phyloP scores from a whole-genome alignment of 2,888 invertebrate genomes.

The Cryptus viduatorius region DNA sequence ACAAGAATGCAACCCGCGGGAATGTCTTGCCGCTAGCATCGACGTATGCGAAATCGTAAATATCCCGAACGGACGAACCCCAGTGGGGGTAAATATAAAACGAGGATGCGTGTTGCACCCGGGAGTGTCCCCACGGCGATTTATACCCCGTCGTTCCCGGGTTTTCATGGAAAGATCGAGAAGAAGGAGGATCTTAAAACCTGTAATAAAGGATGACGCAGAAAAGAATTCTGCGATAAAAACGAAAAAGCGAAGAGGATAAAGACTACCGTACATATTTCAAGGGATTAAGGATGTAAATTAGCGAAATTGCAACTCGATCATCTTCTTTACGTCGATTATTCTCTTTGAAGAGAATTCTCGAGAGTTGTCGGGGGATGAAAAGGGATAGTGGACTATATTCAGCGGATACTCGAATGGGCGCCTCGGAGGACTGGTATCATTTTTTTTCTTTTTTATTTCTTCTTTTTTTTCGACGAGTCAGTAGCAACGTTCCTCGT shows the following conservation, averaged over 20 bases:
- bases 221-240: background rate
- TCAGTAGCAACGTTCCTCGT: slow-evolving; percentile 54
- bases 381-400: background rate
- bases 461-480: slow-evolving; percentile 13
- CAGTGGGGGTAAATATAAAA: background rate
- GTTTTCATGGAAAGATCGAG: slow-evolving; percentile 28
- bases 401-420: background rate
- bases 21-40: slow-evolving; percentile 5
- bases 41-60: slow-evolving; percentile 45
- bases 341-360: slow-evolving; percentile 14
- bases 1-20: slow-evolving; percentile 30
- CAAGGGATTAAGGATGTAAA: slow-evolving; percentile 42
- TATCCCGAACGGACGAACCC: slow-evolving; percentile 19
- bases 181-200: slow-evolving; percentile 16
- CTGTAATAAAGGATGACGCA: slow-evolving; percentile 28
- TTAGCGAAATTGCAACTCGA: slow-evolving; percentile 21
- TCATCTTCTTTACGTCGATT: slow-evolving; percentile 16
- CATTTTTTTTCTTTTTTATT: background rate
- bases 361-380: background rate
- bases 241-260: background rate
- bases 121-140: background rate
- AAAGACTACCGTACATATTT: slow-evolving; percentile 1
- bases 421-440: slow-evolving; percentile 2
- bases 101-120: background rate
- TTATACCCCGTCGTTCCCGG: slow-evolving; percentile 10